These are phyloP conservation scores for Heliocidaris tuberculata DNA, from an alignment of 35 echinoderm and acorn worm genomes.

Conservation along the genomic window DNA sequence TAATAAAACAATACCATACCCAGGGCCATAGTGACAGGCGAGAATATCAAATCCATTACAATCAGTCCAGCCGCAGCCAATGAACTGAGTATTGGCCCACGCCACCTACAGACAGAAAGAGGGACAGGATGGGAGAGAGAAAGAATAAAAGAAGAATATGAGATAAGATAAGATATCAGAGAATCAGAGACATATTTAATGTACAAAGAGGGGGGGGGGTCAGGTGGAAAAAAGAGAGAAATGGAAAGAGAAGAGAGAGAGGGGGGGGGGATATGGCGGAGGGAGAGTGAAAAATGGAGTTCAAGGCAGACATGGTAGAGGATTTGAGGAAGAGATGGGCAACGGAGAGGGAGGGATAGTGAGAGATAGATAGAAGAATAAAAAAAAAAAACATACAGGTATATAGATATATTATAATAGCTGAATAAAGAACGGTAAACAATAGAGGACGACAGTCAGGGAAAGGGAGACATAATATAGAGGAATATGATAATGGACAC, in stretches of 20 bases:
- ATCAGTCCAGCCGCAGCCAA: neutral
- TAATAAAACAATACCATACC: neutral
- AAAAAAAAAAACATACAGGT: neutral
- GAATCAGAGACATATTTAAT: too few relatives aligned
- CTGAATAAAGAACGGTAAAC: too few relatives aligned
- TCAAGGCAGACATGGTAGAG: neutral
- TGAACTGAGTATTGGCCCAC: neutral
- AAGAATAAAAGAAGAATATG: too few relatives aligned
- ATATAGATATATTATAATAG: too few relatives aligned
- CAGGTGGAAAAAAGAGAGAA: neutral
- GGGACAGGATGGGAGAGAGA: neutral
- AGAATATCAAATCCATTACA: neutral
- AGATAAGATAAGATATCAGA: too few relatives aligned
- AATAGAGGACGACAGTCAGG: too few relatives aligned
- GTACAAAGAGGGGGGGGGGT: too few relatives aligned
- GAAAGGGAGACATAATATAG: too few relatives aligned
- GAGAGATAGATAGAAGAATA: neutral
- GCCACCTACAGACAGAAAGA: neutral
- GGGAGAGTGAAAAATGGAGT: too few relatives aligned
- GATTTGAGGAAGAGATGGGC: neutral
- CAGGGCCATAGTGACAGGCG: constrained; percentile 20
- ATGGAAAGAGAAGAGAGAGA: neutral
- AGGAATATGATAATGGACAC: too few relatives aligned
- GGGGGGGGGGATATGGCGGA: neutral
- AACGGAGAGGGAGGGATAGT: neutral